Evolutionary conservation across 92 coral and sea anemone genomes (phyloP), one percentile per base, ranked within the genome.

Genomic region (Micromussa lordhowensis): DNA sequence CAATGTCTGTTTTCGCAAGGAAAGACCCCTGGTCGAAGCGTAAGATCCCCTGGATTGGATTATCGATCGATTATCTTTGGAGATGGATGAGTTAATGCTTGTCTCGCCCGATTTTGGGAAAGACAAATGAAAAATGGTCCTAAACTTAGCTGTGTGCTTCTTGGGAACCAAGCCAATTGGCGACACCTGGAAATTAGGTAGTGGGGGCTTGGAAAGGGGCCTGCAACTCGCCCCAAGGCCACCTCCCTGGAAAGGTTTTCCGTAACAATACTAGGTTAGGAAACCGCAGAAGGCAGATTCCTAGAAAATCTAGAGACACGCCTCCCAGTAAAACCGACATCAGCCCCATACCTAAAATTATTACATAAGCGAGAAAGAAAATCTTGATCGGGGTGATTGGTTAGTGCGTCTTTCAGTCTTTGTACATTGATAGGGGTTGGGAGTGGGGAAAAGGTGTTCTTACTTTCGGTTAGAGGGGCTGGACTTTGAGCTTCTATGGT

Each of bases 141-240:
- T 40, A 64, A 80, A 92, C 44, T 92, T 86, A 59, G 57, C 36
- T 0, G 92, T 84, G 80, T 93, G 86, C 78, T 94, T 91, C 51
- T 91, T 94, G n/a, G 94, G 96, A 0, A 94, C 94, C 13, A 94
- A 32, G 72, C 92, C 96, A n/a, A 91, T 82, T 1, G 94, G 96
- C 0, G 88, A 85, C 14, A 84, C 85, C 59, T 93, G 95, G n/a
- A 93, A 93, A 59, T 87, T 93, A 17, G 85, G 82, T 19, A 92
- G 73, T 2, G 93, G 93, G 4, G 93, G 91, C 1, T 32, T 30
- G 15, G 19, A 55, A 90, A 90, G 12, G 95, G 91, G 31, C 93
- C 91, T 54, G 95, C 91, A 16, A 93, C 93, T 49, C 91, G 70
- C 0, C 93, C 93, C 29, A 89, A 61, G 10, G 82, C 35, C 4